phyloP scores from a whole-genome alignment of 1,140 invertebrate genomes.

The Pseudomyrmex gracilis region DNA sequence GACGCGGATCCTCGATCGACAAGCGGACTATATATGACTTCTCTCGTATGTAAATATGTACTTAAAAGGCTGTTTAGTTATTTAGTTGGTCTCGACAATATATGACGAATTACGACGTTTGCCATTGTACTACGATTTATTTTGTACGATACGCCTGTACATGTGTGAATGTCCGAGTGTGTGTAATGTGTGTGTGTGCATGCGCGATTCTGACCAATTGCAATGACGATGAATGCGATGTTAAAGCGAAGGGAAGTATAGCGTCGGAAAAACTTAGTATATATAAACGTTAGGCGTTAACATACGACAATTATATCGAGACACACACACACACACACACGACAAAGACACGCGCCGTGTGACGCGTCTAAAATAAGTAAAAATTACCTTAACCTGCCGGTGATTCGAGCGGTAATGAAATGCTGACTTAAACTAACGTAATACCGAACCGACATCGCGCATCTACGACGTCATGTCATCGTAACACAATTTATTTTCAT shows the following conservation, averaged over 20 bases:
- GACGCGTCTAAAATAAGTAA: conserved; percentile 59
- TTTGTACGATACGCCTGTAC: conserved; percentile 74
- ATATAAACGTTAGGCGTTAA: neutral
- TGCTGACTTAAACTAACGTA: conserved; percentile 45
- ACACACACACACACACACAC: too few species aligned
- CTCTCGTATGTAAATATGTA: conserved; percentile 80
- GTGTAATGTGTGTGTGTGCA: conserved; percentile 17
- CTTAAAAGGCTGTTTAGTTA: conserved; percentile 76
- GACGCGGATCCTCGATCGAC: conserved; percentile 32
- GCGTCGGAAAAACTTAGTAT: conserved; percentile 10
- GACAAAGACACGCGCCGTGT: conserved; percentile 33
- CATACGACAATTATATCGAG: neutral
- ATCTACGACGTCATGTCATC: conserved; percentile 61
- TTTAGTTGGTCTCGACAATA: conserved; percentile 80
- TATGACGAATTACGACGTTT: conserved; percentile 62
- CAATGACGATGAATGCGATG: neutral
- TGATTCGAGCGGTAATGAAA: conserved; percentile 59
- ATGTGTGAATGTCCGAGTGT: conserved; percentile 20
- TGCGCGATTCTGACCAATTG: conserved; percentile 16
- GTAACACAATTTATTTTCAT: conserved; percentile 68
- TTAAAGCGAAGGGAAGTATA: conserved; percentile 8
- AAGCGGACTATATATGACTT: conserved; percentile 55
- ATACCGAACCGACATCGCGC: conserved; percentile 55
- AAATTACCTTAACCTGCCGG: conserved; percentile 37
- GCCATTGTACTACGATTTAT: conserved; percentile 68